A percentile compares a stretch with the other conserved stretches of the same genome.
Evolutionary conservation across 2,888 invertebrate species (phyloP).

Genomic region (Ypsolopha sequella): DNA sequence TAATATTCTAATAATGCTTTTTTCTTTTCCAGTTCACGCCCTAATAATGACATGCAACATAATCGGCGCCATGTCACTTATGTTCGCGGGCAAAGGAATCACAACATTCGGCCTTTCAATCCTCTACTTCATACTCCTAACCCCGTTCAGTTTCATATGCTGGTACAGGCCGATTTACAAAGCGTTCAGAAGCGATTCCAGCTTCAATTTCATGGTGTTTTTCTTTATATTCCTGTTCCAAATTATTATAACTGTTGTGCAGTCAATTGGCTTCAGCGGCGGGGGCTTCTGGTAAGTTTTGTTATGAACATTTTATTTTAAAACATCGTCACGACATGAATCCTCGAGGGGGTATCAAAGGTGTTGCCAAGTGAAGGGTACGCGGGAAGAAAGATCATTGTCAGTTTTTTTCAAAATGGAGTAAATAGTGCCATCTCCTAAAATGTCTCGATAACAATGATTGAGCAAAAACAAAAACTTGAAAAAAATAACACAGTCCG

Average conservation of each 20-base stretch:
- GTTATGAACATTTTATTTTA: slow-evolving; percentile 4
- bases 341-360: too few species aligned
- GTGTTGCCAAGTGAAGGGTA: too few species aligned
- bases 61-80: slow-evolving; percentile 84
- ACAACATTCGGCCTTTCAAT: slow-evolving; percentile 89
- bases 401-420: too few species aligned
- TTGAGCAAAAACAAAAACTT: too few species aligned
- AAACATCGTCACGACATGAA: too few species aligned
- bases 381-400: too few species aligned
- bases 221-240: slow-evolving; percentile 99
- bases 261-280: slow-evolving; percentile 87
- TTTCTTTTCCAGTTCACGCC: slow-evolving; percentile 84
- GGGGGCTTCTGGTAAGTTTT: slow-evolving; percentile 89
- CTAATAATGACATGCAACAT: slow-evolving; percentile 88
- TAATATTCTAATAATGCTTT: slow-evolving; percentile 2
- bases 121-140: slow-evolving; percentile 90
- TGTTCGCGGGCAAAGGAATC: slow-evolving; percentile 73
- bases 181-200: slow-evolving; percentile 98
- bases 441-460: too few species aligned
- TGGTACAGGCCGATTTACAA: slow-evolving; percentile 99
- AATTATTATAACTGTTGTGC: slow-evolving; percentile 88
- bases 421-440: too few species aligned
- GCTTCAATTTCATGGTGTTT: slow-evolving; percentile 99
- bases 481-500: too few species aligned
- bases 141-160: slow-evolving; percentile 97